These are phyloP conservation scores for Palythoa grandis DNA, from an alignment of 92 coral and sea anemone genomes.

Conservation along the genomic window DNA sequence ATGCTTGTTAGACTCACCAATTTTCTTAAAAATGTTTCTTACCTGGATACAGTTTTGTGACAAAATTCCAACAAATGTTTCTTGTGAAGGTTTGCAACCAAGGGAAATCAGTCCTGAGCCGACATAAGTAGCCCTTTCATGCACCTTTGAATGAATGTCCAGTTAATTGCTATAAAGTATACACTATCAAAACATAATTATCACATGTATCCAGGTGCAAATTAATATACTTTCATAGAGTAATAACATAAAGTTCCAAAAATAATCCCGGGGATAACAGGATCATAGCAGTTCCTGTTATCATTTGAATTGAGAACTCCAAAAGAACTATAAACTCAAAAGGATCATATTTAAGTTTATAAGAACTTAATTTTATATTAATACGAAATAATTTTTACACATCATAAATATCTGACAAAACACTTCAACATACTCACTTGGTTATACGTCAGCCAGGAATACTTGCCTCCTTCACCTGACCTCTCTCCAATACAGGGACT, in stretches of 20 bases:
- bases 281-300: too few relatives aligned
- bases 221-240: too few relatives aligned
- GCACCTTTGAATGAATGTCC: conserved; percentile 58
- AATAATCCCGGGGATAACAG: too few relatives aligned
- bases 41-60: conserved; percentile 87
- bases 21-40: conserved; percentile 3
- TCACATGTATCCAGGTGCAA: too few relatives aligned
- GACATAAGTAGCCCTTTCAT: conserved; percentile 76
- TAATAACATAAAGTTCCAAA: too few relatives aligned
- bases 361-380: conserved; percentile 80
- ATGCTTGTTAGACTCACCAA: not conserved
- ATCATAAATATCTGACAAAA: too few relatives aligned
- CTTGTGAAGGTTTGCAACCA: conserved; percentile 81
- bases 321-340: too few relatives aligned
- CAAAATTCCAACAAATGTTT: conserved; percentile 81
- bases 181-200: too few relatives aligned
- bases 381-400: conserved; percentile 69
- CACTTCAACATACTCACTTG: conserved; percentile 55
- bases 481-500: conserved; percentile 83
- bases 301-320: too few relatives aligned
- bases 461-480: conserved; percentile 56
- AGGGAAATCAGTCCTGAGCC: conserved; percentile 84
- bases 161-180: too few relatives aligned
- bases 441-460: conserved; percentile 86
- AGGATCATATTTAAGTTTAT: too few relatives aligned